Evolutionary conservation across 2,113 vertebrate genomes (phyloP), one percentile per base, ranked within the genome.

Genomic region (Thalassoma bifasciatum): DNA sequence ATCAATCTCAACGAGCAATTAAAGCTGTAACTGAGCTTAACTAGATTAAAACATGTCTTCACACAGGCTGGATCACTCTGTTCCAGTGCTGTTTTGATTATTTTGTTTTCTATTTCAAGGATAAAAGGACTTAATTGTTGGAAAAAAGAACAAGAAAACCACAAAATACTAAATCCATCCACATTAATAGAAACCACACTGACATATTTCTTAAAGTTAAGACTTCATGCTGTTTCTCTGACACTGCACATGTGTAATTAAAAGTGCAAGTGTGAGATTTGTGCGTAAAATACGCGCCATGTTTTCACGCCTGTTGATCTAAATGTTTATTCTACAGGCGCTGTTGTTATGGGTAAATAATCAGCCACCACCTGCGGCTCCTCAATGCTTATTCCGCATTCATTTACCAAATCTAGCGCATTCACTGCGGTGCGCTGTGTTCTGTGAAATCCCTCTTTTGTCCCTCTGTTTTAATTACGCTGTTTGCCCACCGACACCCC

Each of bases 401-500:
- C 66, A 70, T 84, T 75, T 34, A 40, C 47, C 65, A 69, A 62
- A 34, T 58, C 63, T 1, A 5, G 58, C 11, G 44, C 52, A 61
- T 79, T 77, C 82, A 76, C n/a, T 61, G 13, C 53, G 46, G 61
- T 47, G 72, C 79, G 26, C 86, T 50, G 42, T 38, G 59, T n/a
- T 2, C 67, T 36, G 51, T 46, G 24, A 71, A 81, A 79, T 73
- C 88, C 79, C 40, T 8, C 84, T 72, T 87, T 93, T 92, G 89
- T 92, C 77, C 80, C 70, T 10, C 58, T 34, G 64, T 52, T 81
- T 87, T 92, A 91, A 92, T 93, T 83, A 87, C 79, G 88, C 87
- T 75, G 89, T 91, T 92, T 91, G 87, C 74, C 79, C 83, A 79
- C 57, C 86, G 84, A 91, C 89, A 89, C 90, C 88, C 81, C 22